These are phyloP conservation scores for Geotrupes spiniger DNA, from an alignment of 2,888 invertebrate species.

Conservation along the genomic window DNA sequence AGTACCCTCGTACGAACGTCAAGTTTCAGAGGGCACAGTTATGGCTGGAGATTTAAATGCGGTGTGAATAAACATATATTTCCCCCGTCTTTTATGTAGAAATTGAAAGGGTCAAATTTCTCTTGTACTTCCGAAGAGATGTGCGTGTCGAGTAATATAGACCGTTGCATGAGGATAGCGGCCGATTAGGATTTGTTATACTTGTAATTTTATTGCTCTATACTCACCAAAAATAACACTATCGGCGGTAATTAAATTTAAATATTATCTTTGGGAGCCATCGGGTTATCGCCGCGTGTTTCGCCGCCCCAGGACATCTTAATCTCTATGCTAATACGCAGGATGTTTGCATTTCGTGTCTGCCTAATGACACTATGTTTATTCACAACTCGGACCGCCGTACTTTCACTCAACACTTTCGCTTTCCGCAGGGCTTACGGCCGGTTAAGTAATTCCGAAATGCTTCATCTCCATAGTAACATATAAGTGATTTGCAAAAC, in stretches of 20 bases:
- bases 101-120: too few relatives aligned
- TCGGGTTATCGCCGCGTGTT: slow-evolving; percentile 6
- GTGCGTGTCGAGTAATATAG: too few relatives aligned
- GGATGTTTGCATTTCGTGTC: slow-evolving; percentile 29
- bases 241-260: slow-evolving; percentile 8
- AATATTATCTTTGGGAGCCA: slow-evolving; percentile 8
- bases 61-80: too few relatives aligned
- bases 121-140: too few relatives aligned
- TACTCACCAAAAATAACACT: neutral
- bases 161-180: too few relatives aligned
- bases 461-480: slow-evolving; percentile 5
- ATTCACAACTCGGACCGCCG: slow-evolving; percentile 28
- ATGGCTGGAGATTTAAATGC: too few relatives aligned
- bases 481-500: slow-evolving; percentile 29
- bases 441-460: slow-evolving; percentile 29
- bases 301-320: slow-evolving; percentile 29
- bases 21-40: neutral
- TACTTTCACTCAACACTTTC: slow-evolving; percentile 27
- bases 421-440: slow-evolving; percentile 24
- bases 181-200: too few relatives aligned
- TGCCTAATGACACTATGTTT: slow-evolving; percentile 31
- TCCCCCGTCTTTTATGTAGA: too few relatives aligned
- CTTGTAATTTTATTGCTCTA: too few relatives aligned
- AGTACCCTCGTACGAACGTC: neutral
- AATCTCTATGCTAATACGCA: slow-evolving; percentile 34